These are phyloP conservation scores for Mylabris phalerata DNA, from an alignment of 1,140 invertebrate genomes.

Conservation along the genomic window DNA sequence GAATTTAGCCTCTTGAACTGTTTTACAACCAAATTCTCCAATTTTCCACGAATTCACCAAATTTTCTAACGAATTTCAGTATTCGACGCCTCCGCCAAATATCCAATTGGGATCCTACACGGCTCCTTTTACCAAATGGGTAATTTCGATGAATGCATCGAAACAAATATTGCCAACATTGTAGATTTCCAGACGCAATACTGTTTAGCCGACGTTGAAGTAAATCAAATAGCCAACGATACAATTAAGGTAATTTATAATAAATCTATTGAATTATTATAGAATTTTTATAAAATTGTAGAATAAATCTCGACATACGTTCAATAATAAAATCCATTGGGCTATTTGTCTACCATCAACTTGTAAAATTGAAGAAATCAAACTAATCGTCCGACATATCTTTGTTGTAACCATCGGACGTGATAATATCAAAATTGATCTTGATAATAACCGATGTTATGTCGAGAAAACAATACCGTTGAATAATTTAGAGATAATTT, in stretches of 20 bases:
- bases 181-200: conserved; percentile 48
- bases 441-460: conserved; percentile 41
- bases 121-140: conserved; percentile 58
- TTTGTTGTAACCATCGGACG: conserved; percentile 30
- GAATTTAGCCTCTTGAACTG: too few relatives aligned
- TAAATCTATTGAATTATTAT: too few relatives aligned
- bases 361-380: conserved; percentile 48
- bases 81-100: conserved; percentile 59
- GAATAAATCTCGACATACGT: conserved; percentile 33
- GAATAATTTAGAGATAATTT: conserved; percentile 47
- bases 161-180: conserved; percentile 26
- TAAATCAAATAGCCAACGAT: background rate
- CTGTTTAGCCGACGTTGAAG: conserved; percentile 47
- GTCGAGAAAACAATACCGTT: conserved; percentile 41
- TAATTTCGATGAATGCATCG: conserved; percentile 61
- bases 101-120: conserved; percentile 53
- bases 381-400: conserved; percentile 46
- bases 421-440: conserved; percentile 5
- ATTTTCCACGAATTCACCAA: too few relatives aligned
- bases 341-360: conserved; percentile 55
- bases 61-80: conserved; percentile 43
- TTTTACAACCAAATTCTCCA: too few relatives aligned
- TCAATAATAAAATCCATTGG: conserved; percentile 51
- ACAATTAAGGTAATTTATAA: background rate
- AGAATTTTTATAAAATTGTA: conserved; percentile 1